Conservation (phyloP, 1,140 invertebrate species). For the Macrotrachela quadricornifera region DNA sequence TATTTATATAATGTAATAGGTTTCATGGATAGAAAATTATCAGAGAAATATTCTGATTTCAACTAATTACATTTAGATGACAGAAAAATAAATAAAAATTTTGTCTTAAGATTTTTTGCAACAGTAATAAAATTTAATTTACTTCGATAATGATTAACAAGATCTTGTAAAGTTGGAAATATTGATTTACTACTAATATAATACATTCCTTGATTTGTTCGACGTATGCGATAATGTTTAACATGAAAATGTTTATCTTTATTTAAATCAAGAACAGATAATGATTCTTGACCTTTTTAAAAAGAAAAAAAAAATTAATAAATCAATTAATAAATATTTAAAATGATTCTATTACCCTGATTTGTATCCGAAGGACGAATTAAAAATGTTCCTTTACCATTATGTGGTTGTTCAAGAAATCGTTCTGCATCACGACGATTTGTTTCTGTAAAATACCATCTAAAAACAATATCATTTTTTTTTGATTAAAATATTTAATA, state of each 20-base stretch:
- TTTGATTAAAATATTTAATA: too few relatives aligned
- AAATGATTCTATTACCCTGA: conserved; percentile 11
- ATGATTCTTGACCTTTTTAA: conserved; percentile 30
- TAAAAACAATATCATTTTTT: conserved; percentile 26
- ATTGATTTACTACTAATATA: conserved; percentile 69
- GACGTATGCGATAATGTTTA: conserved; percentile 88
- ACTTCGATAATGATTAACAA: conserved; percentile 75
- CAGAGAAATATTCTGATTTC: too few relatives aligned
- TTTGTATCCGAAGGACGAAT: conserved; percentile 78
- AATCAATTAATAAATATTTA: too few relatives aligned
- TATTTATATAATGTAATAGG: too few relatives aligned
- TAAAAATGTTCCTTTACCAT: conserved; percentile 74
- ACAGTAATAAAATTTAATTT: too few relatives aligned
- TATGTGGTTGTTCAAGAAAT: conserved; percentile 59
- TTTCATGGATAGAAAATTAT: too few relatives aligned
- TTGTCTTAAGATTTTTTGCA: too few relatives aligned
- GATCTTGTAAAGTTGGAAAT: conserved; percentile 60
- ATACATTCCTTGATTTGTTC: conserved; percentile 62
- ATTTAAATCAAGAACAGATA: conserved; percentile 82
- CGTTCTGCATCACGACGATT: conserved; percentile 80
- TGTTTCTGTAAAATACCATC: conserved; percentile 88
- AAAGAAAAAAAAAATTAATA: too few relatives aligned
- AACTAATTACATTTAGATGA: too few relatives aligned
- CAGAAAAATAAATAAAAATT: too few relatives aligned
- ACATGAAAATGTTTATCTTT: conserved; percentile 66